A percentile compares a stretch with the other conserved stretches of the same genome.
Conservation (phyloP, 1,140 invertebrate species). For the Drosophila erecta region DNA sequence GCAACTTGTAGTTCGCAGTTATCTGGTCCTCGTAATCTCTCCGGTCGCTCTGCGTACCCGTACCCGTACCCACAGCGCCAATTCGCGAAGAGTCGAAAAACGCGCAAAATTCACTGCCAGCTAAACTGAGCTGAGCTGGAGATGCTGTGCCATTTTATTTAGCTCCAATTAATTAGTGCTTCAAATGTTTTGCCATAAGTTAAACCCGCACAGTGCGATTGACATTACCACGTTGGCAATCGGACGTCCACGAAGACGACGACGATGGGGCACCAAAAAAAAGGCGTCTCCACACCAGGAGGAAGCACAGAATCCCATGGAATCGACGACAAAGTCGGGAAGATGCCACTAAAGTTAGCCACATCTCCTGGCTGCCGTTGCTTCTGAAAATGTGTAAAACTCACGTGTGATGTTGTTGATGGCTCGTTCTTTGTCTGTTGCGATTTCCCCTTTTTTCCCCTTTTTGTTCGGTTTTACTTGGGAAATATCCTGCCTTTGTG, state of each 20-base stretch:
- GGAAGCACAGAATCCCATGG: neutral
- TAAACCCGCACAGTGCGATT: conserved; percentile 82
- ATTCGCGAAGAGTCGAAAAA: conserved; percentile 52
- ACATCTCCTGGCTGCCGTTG: conserved; percentile 59
- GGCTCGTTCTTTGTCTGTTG: conserved; percentile 40
- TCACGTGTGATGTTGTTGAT: conserved; percentile 82
- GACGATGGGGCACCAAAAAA: conserved; percentile 35
- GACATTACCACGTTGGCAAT: conserved; percentile 79
- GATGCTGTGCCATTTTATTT: conserved; percentile 84
- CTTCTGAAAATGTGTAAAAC: conserved; percentile 83
- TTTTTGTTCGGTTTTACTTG: conserved; percentile 1
- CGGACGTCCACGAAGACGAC: conserved; percentile 46
- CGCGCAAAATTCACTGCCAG: conserved; percentile 49
- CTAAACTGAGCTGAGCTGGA: conserved; percentile 38
- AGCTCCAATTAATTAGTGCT: conserved; percentile 85
- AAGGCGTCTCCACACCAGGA: conserved; percentile 47
- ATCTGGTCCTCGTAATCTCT: conserved; percentile 81
- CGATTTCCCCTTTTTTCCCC: conserved; percentile 7
- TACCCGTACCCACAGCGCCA: conserved; percentile 64
- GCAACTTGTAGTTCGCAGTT: conserved; percentile 84
- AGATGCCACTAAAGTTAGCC: conserved; percentile 50
- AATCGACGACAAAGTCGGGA: conserved; percentile 24
- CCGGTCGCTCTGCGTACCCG: conserved; percentile 69
- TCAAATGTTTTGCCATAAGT: conserved; percentile 85
- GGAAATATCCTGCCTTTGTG: conserved; percentile 36